Evolutionary conservation across 2,888 invertebrate species (phyloP), one percentile per base, ranked within the genome.

Genomic region (Rhingia rostrata): DNA sequence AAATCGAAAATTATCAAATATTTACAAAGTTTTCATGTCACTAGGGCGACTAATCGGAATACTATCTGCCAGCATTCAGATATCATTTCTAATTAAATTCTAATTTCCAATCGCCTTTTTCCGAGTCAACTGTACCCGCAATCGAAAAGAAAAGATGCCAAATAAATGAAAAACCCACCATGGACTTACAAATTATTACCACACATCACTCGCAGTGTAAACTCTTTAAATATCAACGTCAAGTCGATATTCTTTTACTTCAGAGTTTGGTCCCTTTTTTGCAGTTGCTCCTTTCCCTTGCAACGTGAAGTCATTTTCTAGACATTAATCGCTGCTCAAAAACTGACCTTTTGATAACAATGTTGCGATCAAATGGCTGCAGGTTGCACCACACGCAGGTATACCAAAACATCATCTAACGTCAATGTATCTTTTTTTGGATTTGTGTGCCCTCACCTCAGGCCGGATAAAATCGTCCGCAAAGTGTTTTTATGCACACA

Each of bases 271-370:
- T 47, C 10, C 12, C 39, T 60, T 70, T 73, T 70, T 54, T 49
- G 67, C 67, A 67, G 67, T 54, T 47, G 45, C 35, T 32, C 6
- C 49, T 14, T 30, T 41, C 22, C 22, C 32, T 43, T 45, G 58
- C 58, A 51, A 49, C 58, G 33, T 64, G 35, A 32, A 74, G 56
- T 51, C 49, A 66, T 58, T 66, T 74, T 49, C 49, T 58, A 74
- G 64, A 54, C 60, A 45, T 39, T 73, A 63, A 73, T 73, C 73
- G 63, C 63, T 39, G 10, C 35, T 9, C 12, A 30, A 10, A 53
- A 63, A 73, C 54, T 78, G 78, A 78, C 78, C 70, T 70, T 41
- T 51, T 33, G 49, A 63, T 53, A 47, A 67, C 60, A 43, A 61
- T 54, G 43, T 35, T 56, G 63, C 70, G 63, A 78, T 77, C 67